These are phyloP conservation scores for Gallinago paraguaiae DNA, from an alignment of 2,113 vertebrate genomes.

Conservation along the genomic window DNA sequence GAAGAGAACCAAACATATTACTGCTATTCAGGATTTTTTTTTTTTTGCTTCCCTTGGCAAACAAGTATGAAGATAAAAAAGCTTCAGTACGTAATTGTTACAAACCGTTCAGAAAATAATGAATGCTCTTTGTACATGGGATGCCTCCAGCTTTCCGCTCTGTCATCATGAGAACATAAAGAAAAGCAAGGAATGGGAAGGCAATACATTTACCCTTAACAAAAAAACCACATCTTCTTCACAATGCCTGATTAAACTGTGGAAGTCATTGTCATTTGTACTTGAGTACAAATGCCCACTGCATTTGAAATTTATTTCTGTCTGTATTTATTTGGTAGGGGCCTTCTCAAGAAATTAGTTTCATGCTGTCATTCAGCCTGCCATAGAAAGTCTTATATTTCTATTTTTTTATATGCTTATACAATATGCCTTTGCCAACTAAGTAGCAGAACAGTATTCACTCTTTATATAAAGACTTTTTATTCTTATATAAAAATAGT, in stretches of 20 bases:
- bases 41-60: neutral
- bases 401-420: neutral
- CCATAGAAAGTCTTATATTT: neutral
- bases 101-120: neutral
- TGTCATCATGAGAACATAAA: neutral
- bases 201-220: neutral
- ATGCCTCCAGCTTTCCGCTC: neutral
- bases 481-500: neutral
- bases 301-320: neutral
- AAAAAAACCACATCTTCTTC: neutral
- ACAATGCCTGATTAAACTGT: neutral
- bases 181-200: neutral
- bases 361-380: neutral
- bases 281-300: neutral
- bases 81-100: neutral
- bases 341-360: neutral
- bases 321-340: neutral
- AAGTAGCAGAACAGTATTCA: constrained; percentile 28
- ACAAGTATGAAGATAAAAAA: neutral
- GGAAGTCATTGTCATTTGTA: neutral
- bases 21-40: neutral
- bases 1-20: neutral
- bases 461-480: neutral
- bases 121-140: neutral
- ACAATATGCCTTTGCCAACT: neutral